Base-by-base conservation (phyloP, 2,797 vertebrate species). In the Parotocinclus haroldoi region DNA sequence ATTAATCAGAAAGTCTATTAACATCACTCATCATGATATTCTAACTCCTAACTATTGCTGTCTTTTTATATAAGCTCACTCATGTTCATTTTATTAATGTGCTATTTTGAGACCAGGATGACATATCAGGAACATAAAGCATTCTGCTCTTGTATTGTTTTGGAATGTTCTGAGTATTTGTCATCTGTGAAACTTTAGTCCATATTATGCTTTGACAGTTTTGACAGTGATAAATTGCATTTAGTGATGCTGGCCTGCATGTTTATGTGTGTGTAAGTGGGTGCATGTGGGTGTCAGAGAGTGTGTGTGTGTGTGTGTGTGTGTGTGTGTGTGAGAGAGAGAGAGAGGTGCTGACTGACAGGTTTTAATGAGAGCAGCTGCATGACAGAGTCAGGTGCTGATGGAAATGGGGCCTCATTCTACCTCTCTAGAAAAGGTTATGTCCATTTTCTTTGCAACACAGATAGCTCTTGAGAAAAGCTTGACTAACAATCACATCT, bases 221-320 rank as follows among this genome's bases (percentile, higher is more conserved):
- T 77, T 89, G 86, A 88, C 87, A 79, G 76, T 87, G 86, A 89
- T 85, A 84, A 86, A 89, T 89, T 83, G 78, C 79, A 72, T 79
- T 81, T 37, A 83, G 82, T 75, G 81, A 80, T 79, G 74, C 81
- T 45, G 69, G 53, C 54, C 36, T 79, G 74, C 78, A 81, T 82
- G 56, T 50, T 12, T 56, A 42, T 46, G 78, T 58, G 72, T 61
- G 70, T 78, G 76, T 77, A 80, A 80, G 45, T 11, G 39, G 42
- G 53, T 27, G 27, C 27, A 27, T 27, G 27, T 27, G 27, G 27
- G 27, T 27, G 27, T 27, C 27, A 27, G 27, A 27, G 27, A 2
- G 5, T 2, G 27, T 27, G 2, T 27, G 27, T 45, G 80, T 59
- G 69, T 66, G 68, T 79, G 74, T 78, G 81, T 80, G 17, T 16